phyloP scores from a whole-genome alignment of 2,888 invertebrate species.

The Ormyrus labotus region DNA sequence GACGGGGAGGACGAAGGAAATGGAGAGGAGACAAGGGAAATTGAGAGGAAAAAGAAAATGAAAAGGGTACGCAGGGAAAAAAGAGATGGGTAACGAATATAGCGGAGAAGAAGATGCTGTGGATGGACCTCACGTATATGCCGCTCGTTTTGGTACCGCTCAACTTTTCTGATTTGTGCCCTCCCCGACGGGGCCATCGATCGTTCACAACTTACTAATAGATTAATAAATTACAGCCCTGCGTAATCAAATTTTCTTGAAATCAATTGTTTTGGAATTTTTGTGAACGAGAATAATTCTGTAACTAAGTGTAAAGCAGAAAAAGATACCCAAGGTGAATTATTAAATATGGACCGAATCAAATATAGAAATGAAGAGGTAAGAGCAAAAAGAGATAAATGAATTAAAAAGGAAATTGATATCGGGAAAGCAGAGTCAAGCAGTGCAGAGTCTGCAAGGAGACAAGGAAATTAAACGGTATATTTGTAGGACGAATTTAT shows the following conservation, averaged over 20 bases:
- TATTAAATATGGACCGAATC: background rate
- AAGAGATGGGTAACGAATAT: conserved; percentile 13
- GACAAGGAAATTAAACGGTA: conserved; percentile 18
- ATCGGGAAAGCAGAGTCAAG: conserved; percentile 3
- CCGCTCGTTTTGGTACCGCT: too few relatives aligned
- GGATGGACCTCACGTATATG: too few relatives aligned
- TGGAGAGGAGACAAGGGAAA: conserved; percentile 39
- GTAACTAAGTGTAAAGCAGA: background rate
- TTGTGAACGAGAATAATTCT: too few relatives aligned
- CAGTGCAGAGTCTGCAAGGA: background rate
- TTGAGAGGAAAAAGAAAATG: conserved; percentile 43
- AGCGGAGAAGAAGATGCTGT: background rate
- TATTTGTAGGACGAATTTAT: background rate
- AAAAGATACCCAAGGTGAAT: background rate
- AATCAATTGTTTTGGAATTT: too few relatives aligned
- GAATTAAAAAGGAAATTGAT: conserved; percentile 29
- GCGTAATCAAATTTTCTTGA: too few relatives aligned
- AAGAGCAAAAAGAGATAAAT: conserved; percentile 18
- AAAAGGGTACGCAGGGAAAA: conserved; percentile 11
- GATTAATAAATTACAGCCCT: too few relatives aligned
- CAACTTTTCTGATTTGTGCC: too few relatives aligned
- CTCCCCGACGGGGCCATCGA: too few relatives aligned
- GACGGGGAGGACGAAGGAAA: conserved; percentile 16
- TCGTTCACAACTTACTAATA: too few relatives aligned
- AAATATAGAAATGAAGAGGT: conserved; percentile 22